These are phyloP conservation scores for Bos taurus DNA, from an alignment of 2,113 vertebrate species.

Conservation along the genomic window ARS-UCD2.0 NC_037356.1:32571501-32572000, in stretches of 20 bases:
- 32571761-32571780: fast-evolving
- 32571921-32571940: fast-evolving
- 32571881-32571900: background rate
- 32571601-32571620: background rate
- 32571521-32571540: background rate
- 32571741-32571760: background rate
- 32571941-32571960: fast-evolving
- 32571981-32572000: background rate
- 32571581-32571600: background rate
- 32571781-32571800: background rate
- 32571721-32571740: background rate
- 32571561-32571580: background rate
- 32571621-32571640: background rate
- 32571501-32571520: background rate
- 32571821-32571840: background rate
- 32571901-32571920: background rate
- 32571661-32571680: background rate
- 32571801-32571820: background rate
- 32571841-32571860: background rate
- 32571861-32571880: background rate
- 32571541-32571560: background rate
- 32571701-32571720: background rate
- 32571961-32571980: background rate
- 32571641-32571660: background rate
- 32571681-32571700: background rate